Evolutionary conservation across 2,113 vertebrate genomes (phyloP), one percentile per base, ranked within the genome.

Genomic region (Syrmaticus mikado): DNA sequence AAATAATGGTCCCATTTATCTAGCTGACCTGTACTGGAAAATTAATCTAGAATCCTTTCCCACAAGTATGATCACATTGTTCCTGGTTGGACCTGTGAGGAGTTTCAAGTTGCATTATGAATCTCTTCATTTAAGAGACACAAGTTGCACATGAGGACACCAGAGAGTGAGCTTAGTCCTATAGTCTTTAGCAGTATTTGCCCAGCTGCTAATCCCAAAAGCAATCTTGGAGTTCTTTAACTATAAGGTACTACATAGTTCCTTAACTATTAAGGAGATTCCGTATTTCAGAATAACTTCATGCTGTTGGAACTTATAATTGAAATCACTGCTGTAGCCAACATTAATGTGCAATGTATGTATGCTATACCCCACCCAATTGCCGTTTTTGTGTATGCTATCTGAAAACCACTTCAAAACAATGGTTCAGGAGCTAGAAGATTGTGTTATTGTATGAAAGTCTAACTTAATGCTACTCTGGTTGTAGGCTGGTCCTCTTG

Each of bases 111-210:
- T 46, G 22, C 32, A 41, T n/a, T 46, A 20, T 12, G 8, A 20
- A 43, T n/a, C 10, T 64, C 19, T 67, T 87, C 2, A 20, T 55
- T 34, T 17, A 14, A 17, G 65, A 77, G 45, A 38, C 13, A 43
- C 0, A 4, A 43, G 32, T n/a, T 1, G 0, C 45, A 55, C 19
- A 32, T 13, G 8, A 5, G 5, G 12, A 10, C 8, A 2, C 48
- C 48, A 25, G 32, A 10, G 13, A 8, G 32, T 43, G 71, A 22
- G 32, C 13, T 1, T 5, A 24, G 21, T 61, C 41, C 58, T 34
- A 16, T 9, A 75, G 73, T 43, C 32, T 43, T 19, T 19, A 20
- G 9, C 41, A 43, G 12, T 28, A 24, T 13, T 46, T 75, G 55
- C 55, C 41, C 8, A 18, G 55, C 41, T 60, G 55, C 46, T 27